Conservation (phyloP, 2,113 vertebrate species). For the Octodon degus region DNA sequence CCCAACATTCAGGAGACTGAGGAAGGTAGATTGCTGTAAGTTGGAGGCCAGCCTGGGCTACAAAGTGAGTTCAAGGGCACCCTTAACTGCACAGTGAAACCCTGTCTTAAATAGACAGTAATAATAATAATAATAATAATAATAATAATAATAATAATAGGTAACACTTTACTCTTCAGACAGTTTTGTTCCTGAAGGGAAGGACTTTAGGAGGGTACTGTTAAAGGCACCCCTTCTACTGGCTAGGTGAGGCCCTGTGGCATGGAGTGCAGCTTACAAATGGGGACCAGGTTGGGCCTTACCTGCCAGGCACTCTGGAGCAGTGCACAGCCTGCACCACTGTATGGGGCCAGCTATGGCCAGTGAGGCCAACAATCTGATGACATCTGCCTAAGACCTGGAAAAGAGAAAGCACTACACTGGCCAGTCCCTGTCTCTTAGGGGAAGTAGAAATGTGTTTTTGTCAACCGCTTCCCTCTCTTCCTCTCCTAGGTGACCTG, state of each 20-base stretch:
- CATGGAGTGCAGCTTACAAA: neutral
- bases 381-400: neutral
- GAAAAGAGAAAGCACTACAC: neutral
- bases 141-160: neutral
- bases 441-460: neutral
- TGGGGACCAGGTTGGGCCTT: neutral
- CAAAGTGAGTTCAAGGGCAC: neutral
- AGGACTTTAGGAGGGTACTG: neutral
- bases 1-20: neutral
- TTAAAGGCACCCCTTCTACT: neutral
- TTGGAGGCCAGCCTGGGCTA: neutral
- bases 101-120: neutral
- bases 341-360: neutral
- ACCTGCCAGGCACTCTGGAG: neutral
- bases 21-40: neutral
- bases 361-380: neutral
- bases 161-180: neutral
- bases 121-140: neutral
- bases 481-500: constrained; percentile 89
- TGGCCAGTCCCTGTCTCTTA: neutral
- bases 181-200: neutral
- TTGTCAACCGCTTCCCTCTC: neutral
- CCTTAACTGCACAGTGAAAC: neutral
- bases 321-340: neutral
- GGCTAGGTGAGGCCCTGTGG: rapidly evolving